Base-by-base conservation (phyloP, 2,797 vertebrate genomes). In the Lithobates sylvaticus region DNA sequence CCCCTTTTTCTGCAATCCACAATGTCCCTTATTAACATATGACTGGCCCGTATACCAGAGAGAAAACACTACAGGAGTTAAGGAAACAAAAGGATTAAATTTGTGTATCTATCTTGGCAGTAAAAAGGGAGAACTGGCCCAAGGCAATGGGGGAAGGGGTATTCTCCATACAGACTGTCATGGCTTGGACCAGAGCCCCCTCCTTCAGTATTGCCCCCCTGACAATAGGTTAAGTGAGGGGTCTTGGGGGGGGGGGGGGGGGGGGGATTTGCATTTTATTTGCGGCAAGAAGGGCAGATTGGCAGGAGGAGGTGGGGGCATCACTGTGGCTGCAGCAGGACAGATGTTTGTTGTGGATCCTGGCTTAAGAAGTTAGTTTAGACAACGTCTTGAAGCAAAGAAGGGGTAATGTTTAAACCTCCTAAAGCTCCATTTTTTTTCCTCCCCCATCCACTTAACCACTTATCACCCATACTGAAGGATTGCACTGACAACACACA, bases 81-180 rank as follows among this genome's bases (percentile, higher is more conserved):
- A 29, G 36, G 68, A 42, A 73, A 73, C 80, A 82, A 82, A 73
- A 26, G 71, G 10, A 74, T 74, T 65, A 42, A 39, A 74, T 47
- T 42, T 73, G 58, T 82, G 54, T 27, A 65, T 61, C 80, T 82
- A 10, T 18, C 44, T 81, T 73, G 47, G 32, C 34, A 26, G 21
- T 32, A 64, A 74, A 88, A 86, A 92, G 89, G 90, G 88, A 96
- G 93, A 16, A 74, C 69, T 74, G 69, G 70, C 68, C 70, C 3
- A 23, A 72, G 69, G 69, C 34, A 1, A 23, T 9, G 69, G 70
- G 26, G 78, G 9, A 18, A 54, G 13, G n/a, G 26, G 13, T 9
- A 3, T 4, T 42, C n/a, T 74, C 1, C 44, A 69, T 7, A 68
- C 44, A 29, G 26, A 34, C 26, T n/a, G 5, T 15, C 36, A 21